Conservation (phyloP, 2,888 invertebrate species). For the Epinotia bilunana region DNA sequence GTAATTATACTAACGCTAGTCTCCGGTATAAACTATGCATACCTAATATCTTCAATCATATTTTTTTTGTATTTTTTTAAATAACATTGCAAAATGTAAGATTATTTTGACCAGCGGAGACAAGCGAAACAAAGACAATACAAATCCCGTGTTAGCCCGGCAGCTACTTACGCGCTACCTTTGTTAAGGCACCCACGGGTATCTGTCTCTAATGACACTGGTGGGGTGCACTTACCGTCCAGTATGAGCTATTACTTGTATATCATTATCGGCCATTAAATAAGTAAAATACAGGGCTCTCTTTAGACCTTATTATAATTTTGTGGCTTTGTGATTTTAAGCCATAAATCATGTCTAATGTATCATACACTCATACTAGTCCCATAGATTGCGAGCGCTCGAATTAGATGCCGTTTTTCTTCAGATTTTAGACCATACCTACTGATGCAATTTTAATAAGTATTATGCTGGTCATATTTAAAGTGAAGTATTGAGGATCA, state of each 20-base stretch:
- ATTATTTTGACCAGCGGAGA: neutral
- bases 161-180: neutral
- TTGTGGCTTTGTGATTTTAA: constrained; percentile 3
- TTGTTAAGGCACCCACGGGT: neutral
- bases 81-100: neutral
- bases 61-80: too few relatives aligned
- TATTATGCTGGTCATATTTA: too few relatives aligned
- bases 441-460: too few relatives aligned
- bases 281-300: constrained; percentile 4
- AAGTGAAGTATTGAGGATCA: too few relatives aligned
- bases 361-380: neutral
- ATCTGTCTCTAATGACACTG: neutral
- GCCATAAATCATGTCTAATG: neutral
- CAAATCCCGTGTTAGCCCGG: neutral
- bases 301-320: neutral
- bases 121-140: neutral
- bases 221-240: neutral
- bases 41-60: neutral
- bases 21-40: neutral
- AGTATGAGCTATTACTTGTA: constrained; percentile 1
- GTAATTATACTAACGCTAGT: neutral
- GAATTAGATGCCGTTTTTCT: too few relatives aligned
- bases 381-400: too few relatives aligned
- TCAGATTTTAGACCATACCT: too few relatives aligned
- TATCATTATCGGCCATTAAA: constrained; percentile 6